These are phyloP conservation scores for Corynorhinus townsendii DNA, from an alignment of 2,113 vertebrate species.

Conservation along the genomic window DNA sequence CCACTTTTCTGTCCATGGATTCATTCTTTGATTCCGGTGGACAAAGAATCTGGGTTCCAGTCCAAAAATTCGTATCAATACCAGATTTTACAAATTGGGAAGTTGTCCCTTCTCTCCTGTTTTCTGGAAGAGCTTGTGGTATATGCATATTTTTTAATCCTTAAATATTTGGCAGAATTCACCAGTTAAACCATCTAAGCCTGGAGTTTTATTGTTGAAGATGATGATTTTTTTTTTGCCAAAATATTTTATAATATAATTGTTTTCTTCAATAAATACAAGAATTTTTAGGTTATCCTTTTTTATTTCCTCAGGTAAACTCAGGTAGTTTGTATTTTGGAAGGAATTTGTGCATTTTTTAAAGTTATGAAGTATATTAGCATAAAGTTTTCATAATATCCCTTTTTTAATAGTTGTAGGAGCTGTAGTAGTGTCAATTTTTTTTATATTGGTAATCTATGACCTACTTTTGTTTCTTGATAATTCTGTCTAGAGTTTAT, in stretches of 20 bases:
- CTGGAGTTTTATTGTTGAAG: neutral
- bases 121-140: neutral
- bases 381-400: neutral
- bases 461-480: neutral
- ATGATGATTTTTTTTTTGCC: neutral
- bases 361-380: neutral
- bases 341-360: neutral
- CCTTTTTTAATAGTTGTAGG: neutral
- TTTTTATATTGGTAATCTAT: neutral
- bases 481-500: neutral
- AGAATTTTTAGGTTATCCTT: neutral
- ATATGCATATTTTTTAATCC: neutral
- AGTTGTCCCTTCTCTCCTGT: neutral
- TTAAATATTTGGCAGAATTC: neutral
- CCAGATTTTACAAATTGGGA: neutral
- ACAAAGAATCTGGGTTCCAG: too few relatives aligned
- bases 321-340: neutral
- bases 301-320: neutral
- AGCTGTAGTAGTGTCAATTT: neutral
- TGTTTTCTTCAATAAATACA: neutral
- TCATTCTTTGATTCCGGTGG: too few relatives aligned
- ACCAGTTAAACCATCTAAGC: neutral
- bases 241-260: neutral
- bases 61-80: too few relatives aligned
- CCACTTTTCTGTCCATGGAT: too few relatives aligned